Evolutionary conservation across 2,888 invertebrate genomes (phyloP).

Genomic region (Idaea dimidiata): DNA sequence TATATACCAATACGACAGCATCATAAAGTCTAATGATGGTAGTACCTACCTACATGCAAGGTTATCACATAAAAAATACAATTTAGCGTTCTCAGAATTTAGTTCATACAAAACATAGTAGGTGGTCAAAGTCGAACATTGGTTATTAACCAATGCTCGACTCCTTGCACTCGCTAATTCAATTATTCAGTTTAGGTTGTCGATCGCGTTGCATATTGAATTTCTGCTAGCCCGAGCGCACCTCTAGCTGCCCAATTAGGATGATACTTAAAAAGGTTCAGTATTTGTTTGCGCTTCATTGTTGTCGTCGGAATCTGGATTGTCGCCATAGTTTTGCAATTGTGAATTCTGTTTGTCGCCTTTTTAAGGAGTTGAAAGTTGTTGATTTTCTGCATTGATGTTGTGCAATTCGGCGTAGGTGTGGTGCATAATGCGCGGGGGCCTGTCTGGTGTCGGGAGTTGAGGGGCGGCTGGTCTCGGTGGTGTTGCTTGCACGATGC

Average conservation of each 20-base stretch:
- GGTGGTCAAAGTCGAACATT: conserved; percentile 38
- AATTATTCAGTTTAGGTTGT: conserved; percentile 75
- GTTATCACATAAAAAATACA: not conserved
- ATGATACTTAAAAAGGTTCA: conserved; percentile 72
- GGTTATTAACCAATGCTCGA: conserved; percentile 49
- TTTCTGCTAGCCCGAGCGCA: conserved; percentile 58
- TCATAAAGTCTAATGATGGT: not conserved
- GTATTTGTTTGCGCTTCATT: conserved; percentile 68
- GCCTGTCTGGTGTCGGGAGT: conserved; percentile 66
- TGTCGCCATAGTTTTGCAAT: conserved; percentile 65
- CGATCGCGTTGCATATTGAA: conserved; percentile 74
- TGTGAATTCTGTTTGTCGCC: conserved; percentile 59
- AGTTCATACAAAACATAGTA: conserved; percentile 17
- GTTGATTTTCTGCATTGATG: conserved; percentile 63
- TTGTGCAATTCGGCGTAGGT: conserved; percentile 75
- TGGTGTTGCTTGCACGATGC: conserved; percentile 45
- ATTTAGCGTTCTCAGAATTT: not conserved
- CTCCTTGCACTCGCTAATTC: conserved; percentile 63
- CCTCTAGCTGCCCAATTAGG: conserved; percentile 69
- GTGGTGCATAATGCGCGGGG: conserved; percentile 67
- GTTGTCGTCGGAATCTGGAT: conserved; percentile 71
- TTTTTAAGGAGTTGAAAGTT: conserved; percentile 78
- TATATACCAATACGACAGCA: not conserved
- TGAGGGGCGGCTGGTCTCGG: conserved; percentile 61
- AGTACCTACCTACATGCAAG: not conserved